Evolutionary conservation across 2,797 vertebrate species (phyloP).

Genomic region (Eidolon dupreanum): DNA sequence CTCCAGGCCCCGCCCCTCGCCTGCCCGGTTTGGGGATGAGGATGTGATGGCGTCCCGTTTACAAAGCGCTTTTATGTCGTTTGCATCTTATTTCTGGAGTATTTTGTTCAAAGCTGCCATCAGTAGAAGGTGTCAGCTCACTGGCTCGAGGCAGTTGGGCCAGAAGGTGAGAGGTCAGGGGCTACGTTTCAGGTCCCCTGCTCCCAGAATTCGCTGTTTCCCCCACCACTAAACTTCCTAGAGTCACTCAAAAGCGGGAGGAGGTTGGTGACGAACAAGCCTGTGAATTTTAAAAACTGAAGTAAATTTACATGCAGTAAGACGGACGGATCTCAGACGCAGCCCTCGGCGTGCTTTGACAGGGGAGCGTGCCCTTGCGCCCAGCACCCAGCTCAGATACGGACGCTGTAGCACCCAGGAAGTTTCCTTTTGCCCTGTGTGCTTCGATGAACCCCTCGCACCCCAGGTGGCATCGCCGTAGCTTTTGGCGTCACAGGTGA

Average conservation of each 20-base stretch:
- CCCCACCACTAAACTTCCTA: not conserved
- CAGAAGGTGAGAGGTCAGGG: not conserved
- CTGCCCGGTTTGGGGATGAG: not conserved
- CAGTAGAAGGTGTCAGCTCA: too few species aligned
- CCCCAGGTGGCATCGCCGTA: not conserved
- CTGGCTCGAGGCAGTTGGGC: not conserved
- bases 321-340: not conserved
- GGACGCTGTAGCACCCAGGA: too few species aligned
- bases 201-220: not conserved
- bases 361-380: too few species aligned
- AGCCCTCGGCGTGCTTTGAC: not conserved
- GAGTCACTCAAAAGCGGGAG: not conserved
- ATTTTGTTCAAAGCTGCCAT: not conserved
- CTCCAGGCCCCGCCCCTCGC: too few species aligned
- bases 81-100: not conserved
- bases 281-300: not conserved
- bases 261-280: not conserved
- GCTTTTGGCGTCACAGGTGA: too few species aligned
- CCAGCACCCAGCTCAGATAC: not conserved
- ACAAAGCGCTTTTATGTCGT: not conserved
- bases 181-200: not conserved
- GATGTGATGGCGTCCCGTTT: too few species aligned
- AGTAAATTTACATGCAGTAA: not conserved
- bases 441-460: rapidly evolving
- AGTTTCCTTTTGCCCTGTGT: not conserved